A percentile compares a stretch with the other conserved stretches of the same genome.
These are phyloP conservation scores for Casuarius casuarius DNA, from an alignment of 2,113 vertebrate species.

Conservation along the genomic window DNA sequence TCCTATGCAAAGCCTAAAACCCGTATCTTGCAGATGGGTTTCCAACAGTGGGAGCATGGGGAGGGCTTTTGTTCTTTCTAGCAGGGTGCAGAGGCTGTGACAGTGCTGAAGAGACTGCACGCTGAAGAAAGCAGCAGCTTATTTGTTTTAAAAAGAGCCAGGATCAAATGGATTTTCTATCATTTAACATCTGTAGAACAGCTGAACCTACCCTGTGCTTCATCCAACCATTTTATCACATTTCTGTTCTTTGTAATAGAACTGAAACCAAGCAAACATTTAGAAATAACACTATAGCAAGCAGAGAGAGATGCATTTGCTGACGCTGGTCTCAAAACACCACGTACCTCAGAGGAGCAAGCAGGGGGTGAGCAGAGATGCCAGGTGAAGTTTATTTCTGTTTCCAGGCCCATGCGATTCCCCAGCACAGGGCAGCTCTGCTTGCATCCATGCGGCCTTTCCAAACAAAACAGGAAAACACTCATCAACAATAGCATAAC, in stretches of 20 bases:
- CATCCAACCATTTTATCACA: neutral
- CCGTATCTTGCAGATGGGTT: neutral
- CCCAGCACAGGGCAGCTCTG: neutral
- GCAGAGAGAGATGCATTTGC: neutral
- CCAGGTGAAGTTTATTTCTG: neutral
- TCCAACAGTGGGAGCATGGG: neutral
- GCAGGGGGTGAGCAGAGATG: neutral
- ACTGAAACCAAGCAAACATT: neutral
- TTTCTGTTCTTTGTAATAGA: neutral
- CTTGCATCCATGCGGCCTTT: neutral
- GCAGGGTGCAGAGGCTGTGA: neutral
- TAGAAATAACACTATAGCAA: neutral
- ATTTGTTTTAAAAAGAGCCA: neutral
- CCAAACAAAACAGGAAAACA: neutral
- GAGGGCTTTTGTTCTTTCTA: neutral
- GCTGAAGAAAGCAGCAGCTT: neutral
- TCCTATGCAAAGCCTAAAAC: neutral
- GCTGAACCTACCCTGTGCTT: conserved; percentile 13
- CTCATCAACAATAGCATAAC: neutral
- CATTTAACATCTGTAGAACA: conserved; percentile 47
- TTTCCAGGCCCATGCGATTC: neutral
- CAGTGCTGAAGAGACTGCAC: neutral
- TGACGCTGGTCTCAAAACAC: neutral
- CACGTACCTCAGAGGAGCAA: neutral
- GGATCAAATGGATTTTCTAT: neutral